phyloP scores from a whole-genome alignment of 2,888 invertebrate species.

The Theretra japonica region DNA sequence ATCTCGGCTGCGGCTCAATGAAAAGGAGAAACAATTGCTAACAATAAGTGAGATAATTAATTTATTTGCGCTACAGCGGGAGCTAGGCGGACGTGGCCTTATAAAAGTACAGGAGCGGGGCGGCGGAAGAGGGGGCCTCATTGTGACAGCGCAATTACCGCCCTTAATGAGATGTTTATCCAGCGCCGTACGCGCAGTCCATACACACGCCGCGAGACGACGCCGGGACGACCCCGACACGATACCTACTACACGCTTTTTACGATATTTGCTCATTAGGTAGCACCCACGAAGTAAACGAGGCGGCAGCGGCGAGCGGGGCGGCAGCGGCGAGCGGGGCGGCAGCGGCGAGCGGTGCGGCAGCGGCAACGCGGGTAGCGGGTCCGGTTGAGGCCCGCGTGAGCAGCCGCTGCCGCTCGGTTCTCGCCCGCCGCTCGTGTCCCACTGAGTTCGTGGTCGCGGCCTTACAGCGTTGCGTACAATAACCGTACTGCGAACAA shows the following conservation, averaged over 20 bases:
- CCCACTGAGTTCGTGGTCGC: too few relatives aligned
- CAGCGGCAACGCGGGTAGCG: too few relatives aligned
- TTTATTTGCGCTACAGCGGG: background rate
- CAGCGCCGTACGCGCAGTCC: background rate
- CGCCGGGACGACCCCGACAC: background rate
- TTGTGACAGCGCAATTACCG: constrained; percentile 1
- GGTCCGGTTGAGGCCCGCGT: too few relatives aligned
- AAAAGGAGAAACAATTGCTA: background rate
- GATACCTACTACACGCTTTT: background rate
- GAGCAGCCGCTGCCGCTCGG: too few relatives aligned
- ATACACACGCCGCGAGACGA: background rate
- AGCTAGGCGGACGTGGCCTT: background rate
- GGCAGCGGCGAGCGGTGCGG: too few relatives aligned
- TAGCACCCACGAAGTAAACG: too few relatives aligned
- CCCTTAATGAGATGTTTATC: constrained; percentile 6
- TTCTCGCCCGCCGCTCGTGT: too few relatives aligned
- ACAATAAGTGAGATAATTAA: constrained; percentile 2
- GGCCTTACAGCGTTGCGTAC: background rate
- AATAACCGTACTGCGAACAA: background rate
- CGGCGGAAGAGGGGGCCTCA: background rate
- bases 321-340: too few relatives aligned
- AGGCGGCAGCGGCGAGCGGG: too few relatives aligned
- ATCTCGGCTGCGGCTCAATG: background rate
- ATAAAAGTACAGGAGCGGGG: background rate
- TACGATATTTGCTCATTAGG: rapidly evolving